Percentiles rank a stretch among this genome's conserved stretches.
phyloP scores from a whole-genome alignment of 2,797 vertebrate species.

The Rhabdophis nuchalis region DNA sequence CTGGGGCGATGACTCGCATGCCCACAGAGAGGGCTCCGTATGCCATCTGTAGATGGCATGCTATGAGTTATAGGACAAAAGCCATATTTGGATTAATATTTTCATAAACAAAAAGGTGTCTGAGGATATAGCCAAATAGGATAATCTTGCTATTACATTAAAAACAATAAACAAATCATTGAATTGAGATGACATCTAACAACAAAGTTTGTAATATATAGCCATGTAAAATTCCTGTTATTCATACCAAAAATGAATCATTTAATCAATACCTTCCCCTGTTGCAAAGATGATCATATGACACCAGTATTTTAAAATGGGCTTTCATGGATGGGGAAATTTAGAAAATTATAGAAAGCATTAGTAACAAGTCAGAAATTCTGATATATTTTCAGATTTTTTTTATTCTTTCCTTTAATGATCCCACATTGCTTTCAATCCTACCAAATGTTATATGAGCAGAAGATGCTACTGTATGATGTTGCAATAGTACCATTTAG shows the following conservation, averaged over 20 bases:
- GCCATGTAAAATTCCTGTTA: background rate
- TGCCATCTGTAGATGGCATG: too few relatives aligned
- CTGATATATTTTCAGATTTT: background rate
- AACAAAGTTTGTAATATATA: background rate
- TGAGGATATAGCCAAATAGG: background rate
- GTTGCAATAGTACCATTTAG: background rate
- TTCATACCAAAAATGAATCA: background rate
- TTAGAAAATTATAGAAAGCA: background rate
- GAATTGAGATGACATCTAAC: background rate
- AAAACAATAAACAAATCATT: background rate
- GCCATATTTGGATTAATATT: background rate
- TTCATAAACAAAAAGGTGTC: background rate
- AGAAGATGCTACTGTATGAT: background rate
- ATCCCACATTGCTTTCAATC: background rate
- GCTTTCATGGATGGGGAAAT: background rate
- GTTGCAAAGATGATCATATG: background rate
- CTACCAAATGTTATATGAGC: background rate
- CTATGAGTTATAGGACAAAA: background rate
- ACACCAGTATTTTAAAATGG: background rate
- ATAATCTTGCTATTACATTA: background rate
- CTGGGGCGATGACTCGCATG: too few relatives aligned
- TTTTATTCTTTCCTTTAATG: background rate
- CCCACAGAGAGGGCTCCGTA: too few relatives aligned
- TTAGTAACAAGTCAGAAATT: background rate
- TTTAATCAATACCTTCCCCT: background rate